Evolutionary conservation across 2,113 vertebrate species (phyloP).

Genomic region (Isurus oxyrinchus): DNA sequence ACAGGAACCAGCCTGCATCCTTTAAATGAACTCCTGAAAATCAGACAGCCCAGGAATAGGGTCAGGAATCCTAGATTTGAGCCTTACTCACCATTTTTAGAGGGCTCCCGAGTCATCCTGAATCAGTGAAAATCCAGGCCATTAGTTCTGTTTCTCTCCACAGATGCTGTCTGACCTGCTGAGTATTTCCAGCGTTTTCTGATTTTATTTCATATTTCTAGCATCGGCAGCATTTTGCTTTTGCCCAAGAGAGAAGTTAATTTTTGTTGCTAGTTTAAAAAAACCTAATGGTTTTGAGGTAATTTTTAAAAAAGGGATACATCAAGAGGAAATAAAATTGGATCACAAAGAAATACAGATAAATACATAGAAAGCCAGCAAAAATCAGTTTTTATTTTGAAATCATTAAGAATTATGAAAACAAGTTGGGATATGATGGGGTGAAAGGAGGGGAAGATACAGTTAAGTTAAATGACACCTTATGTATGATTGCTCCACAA

Average conservation of each 20-base stretch:
- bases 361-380: background rate
- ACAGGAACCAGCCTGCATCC: too few relatives aligned
- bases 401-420: background rate
- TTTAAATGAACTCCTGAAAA: background rate
- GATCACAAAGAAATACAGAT: background rate
- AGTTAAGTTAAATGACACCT: background rate
- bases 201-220: too few relatives aligned
- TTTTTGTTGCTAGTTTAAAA: background rate
- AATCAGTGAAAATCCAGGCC: too few relatives aligned
- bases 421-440: background rate
- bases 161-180: too few relatives aligned
- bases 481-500: background rate
- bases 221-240: too few relatives aligned
- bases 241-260: background rate
- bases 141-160: too few relatives aligned
- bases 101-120: too few relatives aligned
- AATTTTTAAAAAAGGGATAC: background rate
- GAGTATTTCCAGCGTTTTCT: too few relatives aligned
- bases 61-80: too few relatives aligned
- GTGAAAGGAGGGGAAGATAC: background rate
- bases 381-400: background rate
- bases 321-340: background rate
- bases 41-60: too few relatives aligned
- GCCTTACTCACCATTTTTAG: too few relatives aligned
- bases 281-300: background rate